Evolutionary conservation across 2,888 invertebrate genomes (phyloP).

Genomic region (Deilephila elpenor): DNA sequence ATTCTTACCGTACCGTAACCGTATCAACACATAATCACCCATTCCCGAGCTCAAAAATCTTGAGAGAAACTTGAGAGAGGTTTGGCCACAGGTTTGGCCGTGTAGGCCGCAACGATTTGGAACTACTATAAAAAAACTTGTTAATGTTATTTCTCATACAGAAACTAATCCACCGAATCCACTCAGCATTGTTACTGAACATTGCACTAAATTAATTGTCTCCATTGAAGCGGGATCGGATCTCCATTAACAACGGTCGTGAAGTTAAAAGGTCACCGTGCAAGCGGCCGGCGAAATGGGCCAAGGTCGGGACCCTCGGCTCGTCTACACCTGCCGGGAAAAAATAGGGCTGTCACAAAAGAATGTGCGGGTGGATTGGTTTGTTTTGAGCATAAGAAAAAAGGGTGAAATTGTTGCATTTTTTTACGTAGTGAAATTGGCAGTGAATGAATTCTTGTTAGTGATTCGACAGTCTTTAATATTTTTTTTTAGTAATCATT

Average conservation of each 20-base stretch:
- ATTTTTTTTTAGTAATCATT: no score
- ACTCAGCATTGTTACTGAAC: not conserved
- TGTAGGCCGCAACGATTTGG: no score
- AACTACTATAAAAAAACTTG: no score
- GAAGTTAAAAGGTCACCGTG: slow-evolving; percentile 28
- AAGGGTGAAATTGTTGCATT: no score
- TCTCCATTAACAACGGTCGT: not conserved
- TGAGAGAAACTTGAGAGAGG: no score
- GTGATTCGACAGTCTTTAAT: no score
- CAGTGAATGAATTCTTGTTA: no score
- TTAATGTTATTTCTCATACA: no score
- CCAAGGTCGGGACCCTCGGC: slow-evolving; percentile 47
- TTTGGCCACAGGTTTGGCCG: no score
- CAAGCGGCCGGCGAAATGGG: slow-evolving; percentile 36
- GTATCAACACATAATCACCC: no score
- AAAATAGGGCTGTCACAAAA: slow-evolving; percentile 15
- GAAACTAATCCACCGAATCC: not conserved
- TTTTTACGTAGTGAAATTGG: not conserved
- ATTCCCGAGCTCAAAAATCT: no score
- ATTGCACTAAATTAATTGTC: slow-evolving; percentile 4
- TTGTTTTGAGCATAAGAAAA: not conserved
- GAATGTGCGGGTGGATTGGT: not conserved
- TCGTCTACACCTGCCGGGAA: slow-evolving; percentile 38
- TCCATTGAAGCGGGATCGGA: not conserved
- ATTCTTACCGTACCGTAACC: no score